Percentiles rank a stretch among this genome's conserved stretches.
Conservation (phyloP, 2,888 invertebrate genomes). For the Neelides folsomi region DNA sequence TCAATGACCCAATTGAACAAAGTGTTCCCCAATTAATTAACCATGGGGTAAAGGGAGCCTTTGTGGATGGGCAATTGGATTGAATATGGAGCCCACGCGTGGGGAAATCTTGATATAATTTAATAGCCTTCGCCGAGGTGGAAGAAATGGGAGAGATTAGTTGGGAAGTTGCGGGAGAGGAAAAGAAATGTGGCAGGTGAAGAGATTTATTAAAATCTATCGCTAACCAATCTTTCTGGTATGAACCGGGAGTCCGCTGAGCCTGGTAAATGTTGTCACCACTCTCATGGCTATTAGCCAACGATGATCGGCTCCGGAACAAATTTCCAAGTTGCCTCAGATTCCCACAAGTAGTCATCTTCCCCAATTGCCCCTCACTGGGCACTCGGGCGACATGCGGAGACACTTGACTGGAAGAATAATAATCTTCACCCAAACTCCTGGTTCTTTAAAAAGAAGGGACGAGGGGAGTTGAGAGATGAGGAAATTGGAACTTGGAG, state of each 20-base stretch:
- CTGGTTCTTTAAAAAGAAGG: neutral
- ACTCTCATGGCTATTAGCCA: neutral
- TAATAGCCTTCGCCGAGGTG: no score
- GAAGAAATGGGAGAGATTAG: no score
- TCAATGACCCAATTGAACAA: no score
- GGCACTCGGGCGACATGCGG: neutral
- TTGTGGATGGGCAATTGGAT: no score
- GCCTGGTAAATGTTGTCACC: no score
- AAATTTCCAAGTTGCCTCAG: conserved; percentile 14
- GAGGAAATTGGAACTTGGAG: no score
- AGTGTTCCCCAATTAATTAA: no score
- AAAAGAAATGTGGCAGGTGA: conserved; percentile 1
- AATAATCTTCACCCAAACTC: neutral
- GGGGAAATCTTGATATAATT: no score
- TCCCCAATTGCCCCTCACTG: neutral
- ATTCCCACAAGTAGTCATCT: conserved; percentile 19
- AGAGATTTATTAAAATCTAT: neutral
- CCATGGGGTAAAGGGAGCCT: no score
- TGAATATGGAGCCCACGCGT: no score
- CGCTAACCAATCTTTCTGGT: neutral
- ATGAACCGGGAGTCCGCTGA: neutral
- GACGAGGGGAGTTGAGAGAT: neutral
- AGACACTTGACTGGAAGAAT: neutral
- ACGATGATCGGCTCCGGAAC: conserved; percentile 11
- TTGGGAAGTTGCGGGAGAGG: no score